Conservation (phyloP, 2,888 invertebrate genomes). For the Perdita meconis region DNA sequence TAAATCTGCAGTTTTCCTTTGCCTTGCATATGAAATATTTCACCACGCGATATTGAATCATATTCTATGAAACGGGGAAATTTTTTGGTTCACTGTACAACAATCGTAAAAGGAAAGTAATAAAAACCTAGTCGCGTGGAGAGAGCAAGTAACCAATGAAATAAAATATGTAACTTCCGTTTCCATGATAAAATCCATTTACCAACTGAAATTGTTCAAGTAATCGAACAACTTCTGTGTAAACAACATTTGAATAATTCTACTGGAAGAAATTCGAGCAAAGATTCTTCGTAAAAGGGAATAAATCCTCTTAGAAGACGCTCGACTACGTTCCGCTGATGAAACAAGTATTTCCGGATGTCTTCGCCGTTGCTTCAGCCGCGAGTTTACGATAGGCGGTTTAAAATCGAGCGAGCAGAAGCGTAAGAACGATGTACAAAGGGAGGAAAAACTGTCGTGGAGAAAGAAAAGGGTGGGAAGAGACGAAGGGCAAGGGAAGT, state of each 20-base stretch:
- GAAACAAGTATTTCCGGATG: constrained; percentile 1
- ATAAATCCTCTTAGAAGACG: neutral
- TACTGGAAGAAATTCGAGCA: neutral
- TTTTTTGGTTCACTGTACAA: too few relatives aligned
- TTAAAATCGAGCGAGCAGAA: neutral
- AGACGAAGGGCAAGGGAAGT: constrained; percentile 30
- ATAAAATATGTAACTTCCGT: too few relatives aligned
- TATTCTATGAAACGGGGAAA: too few relatives aligned
- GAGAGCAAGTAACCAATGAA: too few relatives aligned
- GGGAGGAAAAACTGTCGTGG: constrained; percentile 1
- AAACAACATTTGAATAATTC: neutral
- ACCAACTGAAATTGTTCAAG: too few relatives aligned
- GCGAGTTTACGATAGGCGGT: constrained; percentile 7
- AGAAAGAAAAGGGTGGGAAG: constrained; percentile 8
- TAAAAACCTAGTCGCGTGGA: too few relatives aligned
- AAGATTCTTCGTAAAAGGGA: neutral
- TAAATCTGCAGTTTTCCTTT: too few relatives aligned
- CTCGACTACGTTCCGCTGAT: neutral
- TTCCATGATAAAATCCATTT: too few relatives aligned
- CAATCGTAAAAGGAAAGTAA: too few relatives aligned
- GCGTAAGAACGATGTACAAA: neutral
- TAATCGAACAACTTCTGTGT: too few relatives aligned
- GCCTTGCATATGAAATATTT: too few relatives aligned
- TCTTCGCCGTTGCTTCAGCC: constrained; percentile 19
- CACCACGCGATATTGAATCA: too few relatives aligned